phyloP scores from a whole-genome alignment of 2,888 invertebrate species.

The Xestia xanthographa region DNA sequence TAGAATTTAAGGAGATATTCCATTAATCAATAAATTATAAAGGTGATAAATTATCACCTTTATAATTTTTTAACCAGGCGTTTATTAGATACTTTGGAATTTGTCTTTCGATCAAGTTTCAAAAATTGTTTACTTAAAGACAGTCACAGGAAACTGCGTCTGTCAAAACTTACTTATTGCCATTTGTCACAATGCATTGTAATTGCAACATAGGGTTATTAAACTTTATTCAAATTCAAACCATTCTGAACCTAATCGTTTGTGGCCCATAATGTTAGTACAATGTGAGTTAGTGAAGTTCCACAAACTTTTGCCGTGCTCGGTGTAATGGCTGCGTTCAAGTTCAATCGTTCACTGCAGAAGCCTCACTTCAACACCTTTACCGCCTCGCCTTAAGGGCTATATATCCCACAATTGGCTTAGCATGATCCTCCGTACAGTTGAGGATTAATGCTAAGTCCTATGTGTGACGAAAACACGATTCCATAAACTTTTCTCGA shows the following conservation, averaged over 20 bases:
- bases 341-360: constrained; percentile 24
- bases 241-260: constrained; percentile 21
- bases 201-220: constrained; percentile 6
- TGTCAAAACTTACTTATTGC: constrained; percentile 1
- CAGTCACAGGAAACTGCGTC: neutral
- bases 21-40: neutral
- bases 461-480: no score
- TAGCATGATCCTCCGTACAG: no score
- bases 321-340: constrained; percentile 15
- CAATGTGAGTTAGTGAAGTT: constrained; percentile 30
- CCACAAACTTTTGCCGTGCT: constrained; percentile 19
- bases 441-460: no score
- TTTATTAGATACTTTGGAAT: neutral
- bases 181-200: constrained; percentile 8
- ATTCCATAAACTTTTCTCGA: no score
- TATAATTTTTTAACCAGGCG: no score
- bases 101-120: neutral
- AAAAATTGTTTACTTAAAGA: neutral
- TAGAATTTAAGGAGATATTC: constrained; percentile 6
- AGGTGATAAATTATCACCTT: neutral
- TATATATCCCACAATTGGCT: no score
- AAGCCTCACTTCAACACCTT: constrained; percentile 15
- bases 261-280: constrained; percentile 35
- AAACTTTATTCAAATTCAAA: constrained; percentile 34
- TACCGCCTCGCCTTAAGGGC: neutral